These are phyloP conservation scores for Podarcis muralis DNA, from an alignment of 2,113 vertebrate species.

Conservation along the genomic window DNA sequence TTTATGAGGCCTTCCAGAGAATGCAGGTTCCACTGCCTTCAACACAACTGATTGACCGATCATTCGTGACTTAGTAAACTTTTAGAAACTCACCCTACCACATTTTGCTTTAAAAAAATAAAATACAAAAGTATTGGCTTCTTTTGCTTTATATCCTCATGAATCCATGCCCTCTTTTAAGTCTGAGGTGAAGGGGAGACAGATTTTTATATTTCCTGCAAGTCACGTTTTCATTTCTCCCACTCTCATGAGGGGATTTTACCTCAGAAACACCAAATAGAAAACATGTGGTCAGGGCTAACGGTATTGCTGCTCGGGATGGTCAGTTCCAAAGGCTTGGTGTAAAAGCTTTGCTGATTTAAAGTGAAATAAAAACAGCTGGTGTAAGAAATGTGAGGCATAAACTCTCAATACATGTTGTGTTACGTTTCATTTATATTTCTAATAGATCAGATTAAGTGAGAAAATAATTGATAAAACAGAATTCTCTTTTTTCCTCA, in stretches of 20 bases:
- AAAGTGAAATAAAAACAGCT: constrained; percentile 78
- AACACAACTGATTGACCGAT: constrained; percentile 1
- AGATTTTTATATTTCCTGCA: constrained; percentile 60
- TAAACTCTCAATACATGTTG: constrained; percentile 68
- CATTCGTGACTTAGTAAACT: constrained; percentile 19
- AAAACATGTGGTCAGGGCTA: constrained; percentile 76
- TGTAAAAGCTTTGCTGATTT: constrained; percentile 72
- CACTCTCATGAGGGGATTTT: constrained; percentile 71
- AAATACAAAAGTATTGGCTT: neutral
- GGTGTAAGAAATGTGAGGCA: constrained; percentile 69
- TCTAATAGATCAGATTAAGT: constrained; percentile 69
- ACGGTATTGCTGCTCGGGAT: constrained; percentile 65
- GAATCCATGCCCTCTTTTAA: constrained; percentile 60
- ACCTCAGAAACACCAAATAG: constrained; percentile 77
- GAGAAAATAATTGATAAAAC: constrained; percentile 62
- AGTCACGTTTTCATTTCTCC: constrained; percentile 70
- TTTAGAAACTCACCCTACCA: constrained; percentile 19
- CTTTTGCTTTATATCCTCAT: constrained; percentile 65
- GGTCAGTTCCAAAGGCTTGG: constrained; percentile 67
- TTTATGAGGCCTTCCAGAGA: neutral
- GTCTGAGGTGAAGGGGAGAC: constrained; percentile 63
- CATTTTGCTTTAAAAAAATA: constrained; percentile 43
- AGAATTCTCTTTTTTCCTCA: constrained; percentile 22
- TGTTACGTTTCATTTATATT: constrained; percentile 71
- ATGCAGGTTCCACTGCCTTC: neutral